Conservation (phyloP, 2,797 vertebrate species). For the Chanos chanos region DNA sequence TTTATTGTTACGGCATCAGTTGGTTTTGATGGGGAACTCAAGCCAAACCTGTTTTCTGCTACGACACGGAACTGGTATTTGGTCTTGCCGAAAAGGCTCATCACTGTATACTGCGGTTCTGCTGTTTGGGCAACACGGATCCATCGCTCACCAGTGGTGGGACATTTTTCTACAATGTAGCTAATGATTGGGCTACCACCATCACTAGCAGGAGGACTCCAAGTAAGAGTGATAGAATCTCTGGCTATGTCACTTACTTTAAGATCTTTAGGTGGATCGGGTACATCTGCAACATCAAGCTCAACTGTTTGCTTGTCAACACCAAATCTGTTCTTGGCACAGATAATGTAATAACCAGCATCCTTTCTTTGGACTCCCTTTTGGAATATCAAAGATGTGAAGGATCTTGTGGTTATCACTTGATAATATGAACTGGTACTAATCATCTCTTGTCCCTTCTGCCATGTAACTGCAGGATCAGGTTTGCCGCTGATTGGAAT, state of each 20-base stretch:
- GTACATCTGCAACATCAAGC: conserved; percentile 92
- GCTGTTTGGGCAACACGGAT: conserved; percentile 89
- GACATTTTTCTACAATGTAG: conserved; percentile 96
- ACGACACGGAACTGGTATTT: conserved; percentile 96
- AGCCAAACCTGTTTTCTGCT: conserved; percentile 94
- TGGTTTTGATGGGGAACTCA: conserved; percentile 84
- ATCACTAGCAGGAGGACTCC: conserved; percentile 88
- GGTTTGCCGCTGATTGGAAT: conserved; percentile 97
- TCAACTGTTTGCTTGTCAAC: conserved; percentile 97
- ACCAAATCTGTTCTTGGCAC: conserved; percentile 98
- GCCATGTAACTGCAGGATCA: conserved; percentile 93
- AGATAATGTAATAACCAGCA: conserved; percentile 93
- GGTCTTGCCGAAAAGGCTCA: conserved; percentile 95
- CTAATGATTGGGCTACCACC: conserved; percentile 89
- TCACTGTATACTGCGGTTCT: conserved; percentile 85
- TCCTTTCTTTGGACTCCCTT: conserved; percentile 94
- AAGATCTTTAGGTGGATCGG: conserved; percentile 88
- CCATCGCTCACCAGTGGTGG: conserved; percentile 91
- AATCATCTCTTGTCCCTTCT: conserved; percentile 97
- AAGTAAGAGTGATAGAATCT: conserved; percentile 92
- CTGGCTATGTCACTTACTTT: conserved; percentile 84
- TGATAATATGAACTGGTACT: conserved; percentile 91
- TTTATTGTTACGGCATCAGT: conserved; percentile 91
- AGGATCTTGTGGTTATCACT: conserved; percentile 96
- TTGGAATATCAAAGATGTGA: conserved; percentile 94